phyloP scores from a whole-genome alignment of 2,113 vertebrate genomes.

The Holacanthus passer region DNA sequence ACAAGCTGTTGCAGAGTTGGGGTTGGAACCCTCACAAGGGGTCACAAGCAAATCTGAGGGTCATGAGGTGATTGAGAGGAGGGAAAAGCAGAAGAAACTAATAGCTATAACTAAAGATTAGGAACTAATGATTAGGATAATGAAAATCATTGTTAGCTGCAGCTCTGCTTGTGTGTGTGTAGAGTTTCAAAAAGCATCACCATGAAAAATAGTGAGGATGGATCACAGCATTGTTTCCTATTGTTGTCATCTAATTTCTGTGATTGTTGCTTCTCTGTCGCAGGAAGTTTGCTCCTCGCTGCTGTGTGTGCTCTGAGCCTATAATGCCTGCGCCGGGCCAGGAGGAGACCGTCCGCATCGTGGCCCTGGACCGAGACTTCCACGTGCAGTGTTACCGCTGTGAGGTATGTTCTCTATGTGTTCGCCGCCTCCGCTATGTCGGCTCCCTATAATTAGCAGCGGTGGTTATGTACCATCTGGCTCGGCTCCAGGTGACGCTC shows the following conservation, averaged over 20 bases:
- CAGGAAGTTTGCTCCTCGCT: conserved; percentile 98
- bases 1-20: not conserved
- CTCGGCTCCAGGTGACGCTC: conserved; percentile 1
- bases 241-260: not conserved
- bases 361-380: conserved; percentile 97
- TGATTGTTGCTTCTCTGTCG: conserved; percentile 5
- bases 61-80: not conserved
- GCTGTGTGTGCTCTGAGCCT: conserved; percentile 95
- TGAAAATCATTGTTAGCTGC: not conserved
- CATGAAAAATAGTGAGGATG: not conserved
- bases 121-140: no score
- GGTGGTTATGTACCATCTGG: not conserved
- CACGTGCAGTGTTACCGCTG: conserved; percentile 98
- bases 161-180: not conserved
- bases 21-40: not conserved
- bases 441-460: conserved; percentile 16
- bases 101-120: no score
- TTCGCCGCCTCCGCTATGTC: not conserved
- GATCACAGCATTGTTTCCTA: not conserved
- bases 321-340: conserved; percentile 98
- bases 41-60: not conserved
- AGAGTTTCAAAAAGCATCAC: not conserved
- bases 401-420: conserved; percentile 86
- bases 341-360: conserved; percentile 98
- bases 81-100: not conserved